These are phyloP conservation scores for Turritopsis rubra DNA, from an alignment of 30 jellyfish, hydroid and myxozoan species.

Conservation along the genomic window DNA sequence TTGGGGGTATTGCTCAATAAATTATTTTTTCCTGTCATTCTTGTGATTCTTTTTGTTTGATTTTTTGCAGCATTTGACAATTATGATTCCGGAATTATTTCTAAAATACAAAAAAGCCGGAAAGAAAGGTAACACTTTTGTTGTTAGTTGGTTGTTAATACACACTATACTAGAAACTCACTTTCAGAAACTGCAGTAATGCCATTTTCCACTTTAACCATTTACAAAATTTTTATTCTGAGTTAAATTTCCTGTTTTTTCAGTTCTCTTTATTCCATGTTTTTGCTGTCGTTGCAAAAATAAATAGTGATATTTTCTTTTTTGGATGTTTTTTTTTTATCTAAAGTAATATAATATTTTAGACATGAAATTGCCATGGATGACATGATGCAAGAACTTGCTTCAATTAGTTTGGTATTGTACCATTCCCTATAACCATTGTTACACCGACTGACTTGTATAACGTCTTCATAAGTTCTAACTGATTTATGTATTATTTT, in stretches of 20 bases:
- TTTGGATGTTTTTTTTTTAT: background rate
- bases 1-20: too few species aligned
- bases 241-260: too few species aligned
- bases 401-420: constrained; percentile 9
- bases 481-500: background rate
- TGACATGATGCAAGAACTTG: constrained; percentile 4
- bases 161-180: too few species aligned
- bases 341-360: background rate
- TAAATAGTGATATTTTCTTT: background rate
- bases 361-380: constrained; percentile 7
- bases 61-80: background rate
- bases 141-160: background rate
- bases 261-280: background rate
- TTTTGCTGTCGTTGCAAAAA: background rate
- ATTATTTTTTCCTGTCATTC: background rate
- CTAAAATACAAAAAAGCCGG: background rate
- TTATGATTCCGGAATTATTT: background rate
- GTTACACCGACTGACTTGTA: background rate
- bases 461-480: too few species aligned
- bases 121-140: background rate
- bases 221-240: too few species aligned
- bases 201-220: too few species aligned
- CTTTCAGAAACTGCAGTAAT: too few species aligned
- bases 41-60: background rate
- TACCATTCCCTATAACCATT: background rate